These are phyloP conservation scores for Corvus hawaiiensis DNA, from an alignment of 2,113 vertebrate species.

Conservation along the genomic window DNA sequence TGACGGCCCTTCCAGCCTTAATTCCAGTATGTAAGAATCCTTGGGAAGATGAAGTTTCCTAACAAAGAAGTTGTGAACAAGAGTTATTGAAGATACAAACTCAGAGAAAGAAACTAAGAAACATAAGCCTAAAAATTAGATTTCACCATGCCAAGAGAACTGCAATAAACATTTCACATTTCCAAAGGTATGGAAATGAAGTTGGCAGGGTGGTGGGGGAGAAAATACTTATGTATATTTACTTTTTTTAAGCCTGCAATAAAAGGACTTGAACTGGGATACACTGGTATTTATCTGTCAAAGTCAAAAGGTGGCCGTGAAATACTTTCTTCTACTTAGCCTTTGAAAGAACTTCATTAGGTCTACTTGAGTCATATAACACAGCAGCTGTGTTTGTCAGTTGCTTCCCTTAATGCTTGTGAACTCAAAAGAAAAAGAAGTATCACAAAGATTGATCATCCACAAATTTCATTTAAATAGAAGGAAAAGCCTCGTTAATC, in stretches of 20 bases:
- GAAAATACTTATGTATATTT: not conserved
- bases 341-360: not conserved
- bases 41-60: not conserved
- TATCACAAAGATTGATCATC: not conserved
- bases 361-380: not conserved
- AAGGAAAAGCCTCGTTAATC: not conserved
- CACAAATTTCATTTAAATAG: not conserved
- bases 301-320: not conserved
- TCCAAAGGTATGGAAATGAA: not conserved
- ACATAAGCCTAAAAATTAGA: not conserved
- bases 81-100: not conserved
- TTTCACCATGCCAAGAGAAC: not conserved
- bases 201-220: fast-evolving
- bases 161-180: not conserved
- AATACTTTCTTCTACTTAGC: not conserved
- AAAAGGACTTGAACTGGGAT: not conserved
- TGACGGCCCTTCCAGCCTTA: not conserved
- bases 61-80: not conserved
- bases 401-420: not conserved
- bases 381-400: not conserved
- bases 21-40: not conserved
- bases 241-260: not conserved
- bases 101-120: not conserved
- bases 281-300: not conserved
- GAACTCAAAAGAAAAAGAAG: not conserved